A percentile compares a stretch with the other conserved stretches of the same genome.
Evolutionary conservation across 2,888 invertebrate genomes (phyloP).

Genomic region (Tuberolachnus salignus): DNA sequence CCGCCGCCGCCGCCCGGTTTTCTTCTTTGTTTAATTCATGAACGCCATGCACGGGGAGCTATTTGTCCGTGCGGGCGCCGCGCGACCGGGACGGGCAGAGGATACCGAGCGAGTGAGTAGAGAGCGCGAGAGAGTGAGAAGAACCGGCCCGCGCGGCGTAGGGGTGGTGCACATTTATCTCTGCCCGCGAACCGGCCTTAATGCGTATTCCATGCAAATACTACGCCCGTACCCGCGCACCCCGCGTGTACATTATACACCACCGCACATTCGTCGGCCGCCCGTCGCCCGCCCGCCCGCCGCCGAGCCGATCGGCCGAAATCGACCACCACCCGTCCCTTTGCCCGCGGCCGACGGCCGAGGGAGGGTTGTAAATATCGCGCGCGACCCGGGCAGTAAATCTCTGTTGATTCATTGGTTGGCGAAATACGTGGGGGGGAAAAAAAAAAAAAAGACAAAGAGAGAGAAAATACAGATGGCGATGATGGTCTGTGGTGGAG

Average conservation of each 20-base stretch:
- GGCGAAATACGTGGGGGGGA: neutral
- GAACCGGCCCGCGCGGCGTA: neutral
- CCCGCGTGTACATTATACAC: neutral
- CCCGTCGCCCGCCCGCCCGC: neutral
- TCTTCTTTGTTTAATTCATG: slow-evolving; percentile 53
- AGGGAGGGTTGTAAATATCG: slow-evolving; percentile 3
- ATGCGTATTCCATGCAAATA: slow-evolving; percentile 56
- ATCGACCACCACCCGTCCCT: slow-evolving; percentile 18
- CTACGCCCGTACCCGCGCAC: neutral
- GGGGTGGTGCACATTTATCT: slow-evolving; percentile 52
- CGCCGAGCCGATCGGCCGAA: slow-evolving; percentile 49
- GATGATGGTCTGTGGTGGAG: neutral
- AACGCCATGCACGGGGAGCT: slow-evolving; percentile 36
- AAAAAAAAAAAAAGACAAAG: slow-evolving; percentile 8
- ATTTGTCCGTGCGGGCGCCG: slow-evolving; percentile 28
- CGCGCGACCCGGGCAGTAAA: slow-evolving; percentile 12
- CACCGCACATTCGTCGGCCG: slow-evolving; percentile 41
- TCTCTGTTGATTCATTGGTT: slow-evolving; percentile 45
- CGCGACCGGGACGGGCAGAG: neutral
- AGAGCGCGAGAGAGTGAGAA: no score
- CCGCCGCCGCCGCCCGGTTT: slow-evolving; percentile 22
- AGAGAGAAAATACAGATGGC: slow-evolving; percentile 42
- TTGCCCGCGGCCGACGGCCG: neutral
- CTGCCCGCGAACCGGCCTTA: slow-evolving; percentile 41
- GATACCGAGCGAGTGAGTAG: neutral